Evolutionary conservation across 2,113 vertebrate species (phyloP).

Genomic region (Falcunculus frontatus): DNA sequence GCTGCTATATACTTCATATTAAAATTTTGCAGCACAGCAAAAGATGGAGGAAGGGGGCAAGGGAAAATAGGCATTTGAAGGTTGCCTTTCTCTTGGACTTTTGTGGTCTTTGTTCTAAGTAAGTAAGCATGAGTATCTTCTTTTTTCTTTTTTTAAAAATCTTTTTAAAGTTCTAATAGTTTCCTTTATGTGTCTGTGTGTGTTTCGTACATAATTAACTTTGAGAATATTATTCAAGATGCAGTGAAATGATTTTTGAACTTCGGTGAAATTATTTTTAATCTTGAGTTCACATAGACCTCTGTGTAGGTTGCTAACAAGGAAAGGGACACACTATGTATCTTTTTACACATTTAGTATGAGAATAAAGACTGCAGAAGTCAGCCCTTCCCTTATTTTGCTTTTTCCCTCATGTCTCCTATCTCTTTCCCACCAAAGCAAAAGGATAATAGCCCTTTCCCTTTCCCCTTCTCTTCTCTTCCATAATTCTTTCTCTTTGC

Average conservation of each 20-base stretch:
- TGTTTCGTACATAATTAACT: conserved; percentile 21
- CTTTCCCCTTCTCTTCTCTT: background rate
- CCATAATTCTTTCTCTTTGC: background rate
- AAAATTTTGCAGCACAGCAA: conserved; percentile 45
- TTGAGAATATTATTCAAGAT: background rate
- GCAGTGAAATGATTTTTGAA: conserved; percentile 46
- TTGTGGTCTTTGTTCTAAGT: background rate
- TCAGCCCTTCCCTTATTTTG: background rate
- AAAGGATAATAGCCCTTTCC: background rate
- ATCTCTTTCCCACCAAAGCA: background rate
- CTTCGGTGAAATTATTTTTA: conserved; percentile 37
- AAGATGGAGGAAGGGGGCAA: background rate
- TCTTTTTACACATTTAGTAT: background rate
- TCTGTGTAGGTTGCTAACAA: background rate
- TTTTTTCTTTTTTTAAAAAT: background rate
- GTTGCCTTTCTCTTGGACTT: background rate
- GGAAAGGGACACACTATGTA: background rate
- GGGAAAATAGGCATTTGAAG: background rate
- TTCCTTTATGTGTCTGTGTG: background rate
- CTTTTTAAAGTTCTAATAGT: background rate
- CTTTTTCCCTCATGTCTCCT: background rate
- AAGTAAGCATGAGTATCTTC: background rate
- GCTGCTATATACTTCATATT: conserved; percentile 56
- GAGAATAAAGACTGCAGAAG: background rate
- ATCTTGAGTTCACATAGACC: background rate